A percentile compares a stretch with the other conserved stretches of the same genome.
phyloP scores from a whole-genome alignment of 1,140 invertebrate genomes.

The Penaeus chinensis region DNA sequence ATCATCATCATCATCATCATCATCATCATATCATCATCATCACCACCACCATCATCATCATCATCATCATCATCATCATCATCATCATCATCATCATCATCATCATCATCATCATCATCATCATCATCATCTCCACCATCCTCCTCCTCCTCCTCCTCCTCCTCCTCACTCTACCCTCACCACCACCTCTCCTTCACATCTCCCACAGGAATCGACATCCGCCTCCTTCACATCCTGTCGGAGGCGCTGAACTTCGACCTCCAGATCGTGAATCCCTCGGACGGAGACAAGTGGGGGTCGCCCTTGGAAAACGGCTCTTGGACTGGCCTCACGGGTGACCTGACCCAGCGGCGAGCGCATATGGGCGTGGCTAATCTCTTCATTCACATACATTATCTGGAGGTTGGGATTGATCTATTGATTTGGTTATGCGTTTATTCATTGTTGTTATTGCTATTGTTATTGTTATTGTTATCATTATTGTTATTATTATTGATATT shows the following conservation, averaged over 20 bases:
- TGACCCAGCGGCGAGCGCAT: constrained; percentile 49
- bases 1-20: no score
- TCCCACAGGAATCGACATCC: constrained; percentile 58
- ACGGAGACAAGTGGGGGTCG: constrained; percentile 64
- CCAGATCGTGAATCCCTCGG: constrained; percentile 57
- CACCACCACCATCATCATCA: no score
- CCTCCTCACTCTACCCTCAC: no score
- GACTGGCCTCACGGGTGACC: constrained; percentile 64
- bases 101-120: no score
- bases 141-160: no score
- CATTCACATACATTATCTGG: constrained; percentile 58
- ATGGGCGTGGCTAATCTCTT: constrained; percentile 64
- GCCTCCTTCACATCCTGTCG: constrained; percentile 53
- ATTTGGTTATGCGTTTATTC: constrained; percentile 27
- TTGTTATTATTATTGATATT: no score
- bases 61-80: no score
- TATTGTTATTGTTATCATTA: neutral
- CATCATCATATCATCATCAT: no score
- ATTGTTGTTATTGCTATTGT: constrained; percentile 15
- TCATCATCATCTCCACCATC: no score
- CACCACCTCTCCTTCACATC: neutral
- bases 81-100: no score
- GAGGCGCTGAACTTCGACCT: constrained; percentile 58
- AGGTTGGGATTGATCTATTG: constrained; percentile 31
- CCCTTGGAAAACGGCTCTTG: constrained; percentile 62